Conservation (phyloP, 2,888 invertebrate genomes). For the Phymatocera aterrima region DNA sequence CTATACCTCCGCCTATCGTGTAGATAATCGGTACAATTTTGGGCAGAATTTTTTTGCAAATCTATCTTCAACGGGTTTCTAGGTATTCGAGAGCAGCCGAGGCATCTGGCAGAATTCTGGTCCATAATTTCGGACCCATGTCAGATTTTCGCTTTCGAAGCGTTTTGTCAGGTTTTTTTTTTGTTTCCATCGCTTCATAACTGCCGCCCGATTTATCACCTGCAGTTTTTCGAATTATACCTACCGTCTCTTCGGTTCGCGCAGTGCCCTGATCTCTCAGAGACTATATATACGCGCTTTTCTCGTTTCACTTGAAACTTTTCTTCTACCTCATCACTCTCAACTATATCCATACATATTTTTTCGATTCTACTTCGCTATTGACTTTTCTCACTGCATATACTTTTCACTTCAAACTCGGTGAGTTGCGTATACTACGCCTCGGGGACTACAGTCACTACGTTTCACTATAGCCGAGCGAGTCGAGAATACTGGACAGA, state of each 20-base stretch:
- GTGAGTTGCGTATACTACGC: not conserved
- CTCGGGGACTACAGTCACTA: not conserved
- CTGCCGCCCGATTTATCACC: not conserved
- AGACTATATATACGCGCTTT: not conserved
- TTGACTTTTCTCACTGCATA: not conserved
- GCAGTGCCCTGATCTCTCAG: not conserved
- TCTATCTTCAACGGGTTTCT: too few relatives aligned
- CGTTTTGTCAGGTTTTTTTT: conserved; percentile 16
- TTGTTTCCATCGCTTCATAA: not conserved
- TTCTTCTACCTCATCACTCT: not conserved
- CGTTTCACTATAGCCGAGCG: not conserved
- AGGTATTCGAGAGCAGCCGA: too few relatives aligned
- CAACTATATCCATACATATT: not conserved
- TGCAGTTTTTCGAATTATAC: conserved; percentile 17
- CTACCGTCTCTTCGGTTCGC: too few relatives aligned
- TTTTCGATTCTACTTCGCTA: not conserved
- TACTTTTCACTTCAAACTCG: not conserved
- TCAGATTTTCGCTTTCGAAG: conserved; percentile 24
- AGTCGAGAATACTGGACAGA: not conserved
- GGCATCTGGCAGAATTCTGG: not conserved
- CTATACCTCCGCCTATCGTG: too few relatives aligned
- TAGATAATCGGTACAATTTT: too few relatives aligned
- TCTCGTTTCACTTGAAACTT: conserved; percentile 14
- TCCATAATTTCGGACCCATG: conserved; percentile 17
- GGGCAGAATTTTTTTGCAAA: too few relatives aligned